phyloP scores from a whole-genome alignment of 2,888 invertebrate species.

The Isotomurus palustris region DNA sequence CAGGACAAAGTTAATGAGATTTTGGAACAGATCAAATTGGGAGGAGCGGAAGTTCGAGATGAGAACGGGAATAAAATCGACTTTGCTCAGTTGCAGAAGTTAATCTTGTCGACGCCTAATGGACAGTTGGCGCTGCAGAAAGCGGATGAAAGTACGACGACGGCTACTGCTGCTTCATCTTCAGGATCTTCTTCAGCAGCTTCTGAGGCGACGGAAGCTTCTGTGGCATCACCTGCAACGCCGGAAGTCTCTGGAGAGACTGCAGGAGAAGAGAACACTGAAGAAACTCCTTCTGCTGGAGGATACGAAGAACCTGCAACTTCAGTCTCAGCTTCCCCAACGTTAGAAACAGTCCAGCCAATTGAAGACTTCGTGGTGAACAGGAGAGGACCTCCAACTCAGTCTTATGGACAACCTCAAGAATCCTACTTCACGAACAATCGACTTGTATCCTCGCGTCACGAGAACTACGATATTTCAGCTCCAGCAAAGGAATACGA shows the following conservation, averaged over 20 bases:
- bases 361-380: slow-evolving; percentile 8
- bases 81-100: slow-evolving; percentile 19
- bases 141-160: slow-evolving; percentile 14
- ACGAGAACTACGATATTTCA: slow-evolving; percentile 18
- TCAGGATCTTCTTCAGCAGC: slow-evolving; percentile 7
- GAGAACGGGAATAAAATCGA: slow-evolving; percentile 27
- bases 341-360: neutral
- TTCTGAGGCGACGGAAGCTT: neutral
- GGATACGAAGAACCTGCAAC: neutral
- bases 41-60: slow-evolving; percentile 34
- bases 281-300: neutral
- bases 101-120: slow-evolving; percentile 18
- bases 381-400: neutral
- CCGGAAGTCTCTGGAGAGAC: neutral
- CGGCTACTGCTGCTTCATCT: slow-evolving; percentile 7
- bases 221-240: neutral
- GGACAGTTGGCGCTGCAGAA: slow-evolving; percentile 19
- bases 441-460: neutral
- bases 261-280: neutral
- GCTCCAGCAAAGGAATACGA: slow-evolving; percentile 32
- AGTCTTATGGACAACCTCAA: neutral
- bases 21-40: slow-evolving; percentile 32
- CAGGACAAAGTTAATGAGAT: slow-evolving; percentile 32
- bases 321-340: neutral
- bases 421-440: slow-evolving; percentile 5